These are phyloP conservation scores for Pachycephus smyrnensis DNA, from an alignment of 2,888 invertebrate genomes.

Conservation along the genomic window DNA sequence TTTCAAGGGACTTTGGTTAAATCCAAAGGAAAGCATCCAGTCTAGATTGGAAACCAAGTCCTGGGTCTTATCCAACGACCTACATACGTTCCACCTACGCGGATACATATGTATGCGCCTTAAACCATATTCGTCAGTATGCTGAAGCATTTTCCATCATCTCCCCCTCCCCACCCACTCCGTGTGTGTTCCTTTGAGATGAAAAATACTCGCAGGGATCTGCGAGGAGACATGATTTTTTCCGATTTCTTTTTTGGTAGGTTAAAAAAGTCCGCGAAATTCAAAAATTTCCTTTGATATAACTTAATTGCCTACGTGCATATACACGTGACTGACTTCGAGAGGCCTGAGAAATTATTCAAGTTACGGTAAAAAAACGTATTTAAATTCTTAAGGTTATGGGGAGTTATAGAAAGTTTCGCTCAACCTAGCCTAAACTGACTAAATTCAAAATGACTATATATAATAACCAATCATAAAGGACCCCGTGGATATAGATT, in stretches of 20 bases:
- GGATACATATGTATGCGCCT: neutral
- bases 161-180: too few relatives aligned
- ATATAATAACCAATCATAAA: too few relatives aligned
- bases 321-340: neutral
- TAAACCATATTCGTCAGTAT: neutral
- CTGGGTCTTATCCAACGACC: neutral
- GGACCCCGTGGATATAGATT: too few relatives aligned
- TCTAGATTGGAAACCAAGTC: conserved; percentile 3
- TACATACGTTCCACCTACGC: neutral
- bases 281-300: neutral
- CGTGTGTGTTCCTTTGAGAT: neutral
- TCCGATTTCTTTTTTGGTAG: neutral
- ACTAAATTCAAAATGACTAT: too few relatives aligned
- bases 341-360: too few relatives aligned
- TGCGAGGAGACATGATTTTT: neutral
- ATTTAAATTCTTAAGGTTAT: too few relatives aligned
- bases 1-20: conserved; percentile 1
- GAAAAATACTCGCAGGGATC: neutral
- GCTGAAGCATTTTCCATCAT: neutral
- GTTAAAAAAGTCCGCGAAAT: neutral
- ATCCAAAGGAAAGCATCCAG: neutral
- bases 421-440: too few relatives aligned
- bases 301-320: neutral
- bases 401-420: too few relatives aligned
- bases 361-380: too few relatives aligned